Conservation (phyloP, 64 coral and sea anemone genomes). For the Platygyra sinensis region DNA sequence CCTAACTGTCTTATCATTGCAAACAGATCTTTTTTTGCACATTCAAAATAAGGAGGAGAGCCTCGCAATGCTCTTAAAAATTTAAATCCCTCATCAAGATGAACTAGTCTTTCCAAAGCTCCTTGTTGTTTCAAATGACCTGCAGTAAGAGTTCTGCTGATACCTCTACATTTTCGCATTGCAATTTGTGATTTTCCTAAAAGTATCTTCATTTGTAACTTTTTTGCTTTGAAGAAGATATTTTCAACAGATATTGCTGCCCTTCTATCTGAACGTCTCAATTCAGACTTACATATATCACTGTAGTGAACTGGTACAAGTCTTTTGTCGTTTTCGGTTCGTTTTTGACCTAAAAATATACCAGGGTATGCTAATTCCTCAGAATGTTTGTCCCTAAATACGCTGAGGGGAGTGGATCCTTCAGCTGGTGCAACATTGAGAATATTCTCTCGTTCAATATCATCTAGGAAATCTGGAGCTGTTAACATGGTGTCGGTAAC, state of each 20-base stretch:
- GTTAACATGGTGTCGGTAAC: constrained; percentile 20
- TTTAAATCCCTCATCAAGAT: neutral
- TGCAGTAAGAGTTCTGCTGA: neutral
- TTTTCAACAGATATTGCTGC: neutral
- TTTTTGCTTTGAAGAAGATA: neutral
- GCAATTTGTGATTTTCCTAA: neutral
- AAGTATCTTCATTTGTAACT: neutral
- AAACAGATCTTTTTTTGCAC: neutral
- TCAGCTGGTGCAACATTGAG: constrained; percentile 35
- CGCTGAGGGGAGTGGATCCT: constrained; percentile 18
- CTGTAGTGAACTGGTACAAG: too few species aligned
- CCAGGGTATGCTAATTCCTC: too few species aligned
- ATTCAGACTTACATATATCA: neutral
- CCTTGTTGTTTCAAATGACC: neutral
- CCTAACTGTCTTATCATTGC: too few species aligned
- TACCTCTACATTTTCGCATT: neutral
- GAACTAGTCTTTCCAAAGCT: neutral
- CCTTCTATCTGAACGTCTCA: neutral
- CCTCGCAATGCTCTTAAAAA: constrained; percentile 3
- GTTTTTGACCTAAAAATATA: too few species aligned
- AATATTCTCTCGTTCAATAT: constrained; percentile 38
- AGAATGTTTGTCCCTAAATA: constrained; percentile 26
- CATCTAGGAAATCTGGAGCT: too few species aligned
- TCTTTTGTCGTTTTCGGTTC: too few species aligned
- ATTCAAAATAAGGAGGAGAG: neutral